A percentile compares a stretch with the other conserved stretches of the same genome.
Conservation (phyloP, 2,113 vertebrate species). For the Etheostoma cragini region DNA sequence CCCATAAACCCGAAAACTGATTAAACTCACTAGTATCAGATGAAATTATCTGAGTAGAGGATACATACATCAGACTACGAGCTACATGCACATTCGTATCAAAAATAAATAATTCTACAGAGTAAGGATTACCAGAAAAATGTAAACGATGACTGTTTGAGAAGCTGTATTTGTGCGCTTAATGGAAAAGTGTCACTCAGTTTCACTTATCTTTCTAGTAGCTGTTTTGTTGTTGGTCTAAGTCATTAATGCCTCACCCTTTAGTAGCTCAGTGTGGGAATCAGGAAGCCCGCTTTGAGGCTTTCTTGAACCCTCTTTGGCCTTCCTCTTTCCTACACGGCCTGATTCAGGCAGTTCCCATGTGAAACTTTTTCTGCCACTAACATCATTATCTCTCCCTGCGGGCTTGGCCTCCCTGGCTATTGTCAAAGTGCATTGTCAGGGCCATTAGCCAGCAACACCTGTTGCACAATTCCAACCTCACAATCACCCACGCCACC, state of each 20-base stretch:
- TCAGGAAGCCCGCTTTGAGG: constrained; percentile 54
- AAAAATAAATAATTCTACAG: background rate
- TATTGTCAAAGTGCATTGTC: constrained; percentile 72
- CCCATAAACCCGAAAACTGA: constrained; percentile 10
- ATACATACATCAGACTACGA: background rate
- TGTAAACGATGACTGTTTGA: background rate
- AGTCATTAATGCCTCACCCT: background rate
- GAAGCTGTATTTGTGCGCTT: too few species aligned
- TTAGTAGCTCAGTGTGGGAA: constrained; percentile 35
- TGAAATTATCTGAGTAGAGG: background rate
- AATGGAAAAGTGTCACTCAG: background rate
- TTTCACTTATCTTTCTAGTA: constrained; percentile 3
- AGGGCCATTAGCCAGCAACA: constrained; percentile 56
- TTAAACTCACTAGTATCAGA: constrained; percentile 18
- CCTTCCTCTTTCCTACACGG: constrained; percentile 59
- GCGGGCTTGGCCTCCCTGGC: constrained; percentile 61
- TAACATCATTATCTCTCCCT: constrained; percentile 69
- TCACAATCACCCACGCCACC: constrained; percentile 11
- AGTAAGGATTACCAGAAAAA: constrained; percentile 13
- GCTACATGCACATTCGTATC: constrained; percentile 15
- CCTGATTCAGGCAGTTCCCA: constrained; percentile 71
- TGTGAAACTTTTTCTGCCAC: constrained; percentile 63
- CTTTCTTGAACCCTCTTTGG: constrained; percentile 29
- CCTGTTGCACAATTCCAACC: constrained; percentile 48
- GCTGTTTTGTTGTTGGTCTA: background rate